These are phyloP conservation scores for Dryobota labecula DNA, from an alignment of 2,888 invertebrate species.

Conservation along the genomic window DNA sequence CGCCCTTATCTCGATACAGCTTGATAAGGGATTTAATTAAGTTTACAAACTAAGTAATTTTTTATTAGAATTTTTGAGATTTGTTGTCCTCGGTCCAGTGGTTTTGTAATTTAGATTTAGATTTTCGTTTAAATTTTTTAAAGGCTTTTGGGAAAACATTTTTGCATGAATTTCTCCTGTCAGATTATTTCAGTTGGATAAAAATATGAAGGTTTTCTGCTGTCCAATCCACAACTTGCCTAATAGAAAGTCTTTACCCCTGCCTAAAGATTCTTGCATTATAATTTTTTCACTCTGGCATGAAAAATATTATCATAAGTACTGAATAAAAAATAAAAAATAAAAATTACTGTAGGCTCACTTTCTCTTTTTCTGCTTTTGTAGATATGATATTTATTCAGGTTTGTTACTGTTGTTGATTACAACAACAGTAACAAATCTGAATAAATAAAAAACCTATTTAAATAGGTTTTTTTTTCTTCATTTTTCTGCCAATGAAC, in stretches of 20 bases:
- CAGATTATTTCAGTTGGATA: background rate
- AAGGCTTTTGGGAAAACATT: background rate
- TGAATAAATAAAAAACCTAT: too few species aligned
- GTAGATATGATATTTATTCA: too few species aligned
- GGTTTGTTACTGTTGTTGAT: too few species aligned
- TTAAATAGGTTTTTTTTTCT: too few species aligned
- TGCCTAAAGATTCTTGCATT: background rate
- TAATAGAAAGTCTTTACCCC: background rate
- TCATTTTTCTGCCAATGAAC: too few species aligned
- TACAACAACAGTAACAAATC: too few species aligned
- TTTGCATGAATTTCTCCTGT: background rate
- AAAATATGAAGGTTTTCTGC: background rate
- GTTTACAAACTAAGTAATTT: slow-evolving; percentile 63
- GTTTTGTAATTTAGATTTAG: slow-evolving; percentile 54
- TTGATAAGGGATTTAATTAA: slow-evolving; percentile 68
- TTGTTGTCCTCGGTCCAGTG: slow-evolving; percentile 51
- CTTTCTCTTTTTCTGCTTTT: too few species aligned
- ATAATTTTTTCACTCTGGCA: background rate
- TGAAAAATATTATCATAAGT: background rate
- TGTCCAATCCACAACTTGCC: background rate
- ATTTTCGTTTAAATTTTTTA: slow-evolving; percentile 24
- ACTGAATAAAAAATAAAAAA: too few species aligned
- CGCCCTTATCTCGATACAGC: slow-evolving; percentile 65
- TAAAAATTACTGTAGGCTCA: too few species aligned
- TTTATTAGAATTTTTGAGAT: slow-evolving; percentile 58